phyloP scores from a whole-genome alignment of 2,113 vertebrate species.

The Speoplatyrhinus poulsoni region DNA sequence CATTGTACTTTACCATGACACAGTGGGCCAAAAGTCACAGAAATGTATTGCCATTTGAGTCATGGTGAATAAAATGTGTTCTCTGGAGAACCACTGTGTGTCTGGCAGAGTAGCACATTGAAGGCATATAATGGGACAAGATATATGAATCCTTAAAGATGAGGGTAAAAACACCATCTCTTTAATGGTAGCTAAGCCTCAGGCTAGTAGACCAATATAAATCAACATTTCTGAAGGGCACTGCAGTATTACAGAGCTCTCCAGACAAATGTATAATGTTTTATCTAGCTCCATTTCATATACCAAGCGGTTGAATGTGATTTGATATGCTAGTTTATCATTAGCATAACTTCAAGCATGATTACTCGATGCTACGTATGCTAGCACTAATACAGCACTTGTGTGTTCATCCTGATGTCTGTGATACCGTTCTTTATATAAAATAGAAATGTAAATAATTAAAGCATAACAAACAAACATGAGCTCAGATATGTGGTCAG shows the following conservation, averaged over 20 bases:
- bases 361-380: too few relatives aligned
- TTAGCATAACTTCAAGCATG: conserved; percentile 16
- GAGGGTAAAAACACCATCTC: conserved; percentile 13
- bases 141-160: conserved; percentile 39
- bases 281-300: conserved; percentile 26
- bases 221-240: conserved; percentile 40
- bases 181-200: conserved; percentile 24
- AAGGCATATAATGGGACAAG: conserved; percentile 27
- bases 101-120: conserved; percentile 15
- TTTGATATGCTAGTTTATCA: conserved; percentile 22
- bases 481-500: conserved; percentile 41
- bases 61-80: conserved; percentile 35
- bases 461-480: conserved; percentile 12
- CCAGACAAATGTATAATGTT: conserved; percentile 27
- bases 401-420: too few relatives aligned
- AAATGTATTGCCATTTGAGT: conserved; percentile 27
- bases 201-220: conserved; percentile 32
- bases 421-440: too few relatives aligned
- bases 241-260: background rate
- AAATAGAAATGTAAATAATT: too few relatives aligned
- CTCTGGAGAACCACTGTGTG: conserved; percentile 1
- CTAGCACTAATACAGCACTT: too few relatives aligned
- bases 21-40: background rate
- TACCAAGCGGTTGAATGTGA: conserved; percentile 15
- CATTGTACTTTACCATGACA: background rate